Evolutionary conservation across 1,140 invertebrate genomes (phyloP), one percentile per base, ranked within the genome.

Genomic region (Ruditapes philippinarum): DNA sequence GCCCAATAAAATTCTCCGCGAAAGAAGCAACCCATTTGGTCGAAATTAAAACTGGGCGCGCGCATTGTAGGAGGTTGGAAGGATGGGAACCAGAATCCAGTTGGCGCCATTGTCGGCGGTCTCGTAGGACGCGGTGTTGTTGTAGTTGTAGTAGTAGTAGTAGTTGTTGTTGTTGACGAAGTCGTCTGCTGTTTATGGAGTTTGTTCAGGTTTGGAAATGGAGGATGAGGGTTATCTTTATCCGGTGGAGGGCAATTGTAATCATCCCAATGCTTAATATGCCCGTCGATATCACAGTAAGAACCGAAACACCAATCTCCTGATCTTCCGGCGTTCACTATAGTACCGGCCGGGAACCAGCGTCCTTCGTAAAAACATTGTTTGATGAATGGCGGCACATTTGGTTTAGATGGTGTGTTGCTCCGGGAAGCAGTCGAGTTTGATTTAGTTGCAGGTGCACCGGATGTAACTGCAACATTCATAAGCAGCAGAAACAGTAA

Each of bases 301-400:
- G 78, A 49, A 12, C 87, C 87, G 25, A 40, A 89, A 60, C 87
- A 89, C 87, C 87, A 89, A 33, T 54, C 54, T 19, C 45, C 57
- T 0, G 79, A 54, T 22, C 79, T 57, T 9, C 87, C 87, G 19
- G 65, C 60, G 0, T 25, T 54, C 1, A 89, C 51, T 11, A 82
- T 82, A 11, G 62, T 38, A 7, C 79, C 87, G 0, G 87, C 62
- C 31, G 78, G 78, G 40, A 74, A 89, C 87, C 87, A 89, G 0
- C 65, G 22, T n/a, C 78, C 79, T 17, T 89, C 68, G 33, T 81
- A 65, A 28, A 82, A 89, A 74, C 87, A 89, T 42, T 89, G 78
- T n/a, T 25, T 33, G 11, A 70, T 36, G n/a, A 73, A 7, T 9
- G 40, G 31, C n/a, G 28, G 38, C 2, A 78, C 49, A 38, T 78